These are phyloP conservation scores for Lepidostoma basale DNA, from an alignment of 1,140 invertebrate genomes.

Conservation along the genomic window DNA sequence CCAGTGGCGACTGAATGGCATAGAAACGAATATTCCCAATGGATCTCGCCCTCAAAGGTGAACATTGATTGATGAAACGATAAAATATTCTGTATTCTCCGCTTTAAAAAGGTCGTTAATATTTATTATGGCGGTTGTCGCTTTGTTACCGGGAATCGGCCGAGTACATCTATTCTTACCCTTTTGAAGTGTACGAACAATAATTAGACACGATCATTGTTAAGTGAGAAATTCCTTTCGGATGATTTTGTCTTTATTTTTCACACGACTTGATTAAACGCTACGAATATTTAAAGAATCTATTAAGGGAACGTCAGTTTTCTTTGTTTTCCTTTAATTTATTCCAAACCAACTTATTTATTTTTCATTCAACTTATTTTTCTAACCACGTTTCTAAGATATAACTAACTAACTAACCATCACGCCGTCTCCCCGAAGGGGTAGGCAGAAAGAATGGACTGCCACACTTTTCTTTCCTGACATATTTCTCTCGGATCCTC, in stretches of 20 bases:
- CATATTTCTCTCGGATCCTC: too few relatives aligned
- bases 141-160: background rate
- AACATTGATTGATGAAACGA: slow-evolving; percentile 18
- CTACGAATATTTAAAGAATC: too few relatives aligned
- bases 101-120: slow-evolving; percentile 16
- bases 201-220: background rate
- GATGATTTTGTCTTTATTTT: background rate
- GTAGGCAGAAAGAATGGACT: too few relatives aligned
- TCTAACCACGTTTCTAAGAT: too few relatives aligned
- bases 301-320: too few relatives aligned
- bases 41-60: slow-evolving; percentile 17
- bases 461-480: too few relatives aligned
- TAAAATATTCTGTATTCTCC: slow-evolving; percentile 21
- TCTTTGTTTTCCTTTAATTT: too few relatives aligned
- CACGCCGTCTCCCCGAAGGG: too few relatives aligned
- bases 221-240: background rate
- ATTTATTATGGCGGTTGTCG: slow-evolving; percentile 6
- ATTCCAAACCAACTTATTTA: too few relatives aligned
- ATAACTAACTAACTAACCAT: too few relatives aligned
- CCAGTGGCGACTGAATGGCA: slow-evolving; percentile 5
- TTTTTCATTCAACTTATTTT: too few relatives aligned
- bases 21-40: slow-evolving; percentile 13
- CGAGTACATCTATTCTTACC: background rate
- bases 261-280: background rate
- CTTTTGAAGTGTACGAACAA: slow-evolving; percentile 2